Base-by-base conservation (phyloP, 1,140 invertebrate species). In the Rhyzopertha dominica region DNA sequence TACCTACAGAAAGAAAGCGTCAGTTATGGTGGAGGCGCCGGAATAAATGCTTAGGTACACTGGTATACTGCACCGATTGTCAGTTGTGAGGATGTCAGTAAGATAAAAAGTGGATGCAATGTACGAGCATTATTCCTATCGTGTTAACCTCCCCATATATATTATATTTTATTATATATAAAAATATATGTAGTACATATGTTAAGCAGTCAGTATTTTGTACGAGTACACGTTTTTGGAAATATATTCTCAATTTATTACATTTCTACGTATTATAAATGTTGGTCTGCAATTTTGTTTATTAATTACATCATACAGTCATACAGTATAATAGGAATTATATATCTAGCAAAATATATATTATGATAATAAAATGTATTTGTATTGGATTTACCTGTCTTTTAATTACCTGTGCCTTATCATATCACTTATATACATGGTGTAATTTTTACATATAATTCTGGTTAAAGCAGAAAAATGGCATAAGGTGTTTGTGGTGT, bases 321-420 rank as follows among this genome's bases (percentile, higher is more conserved):
- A 54, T 65, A 60, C 62, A 59, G 65, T 54, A 61, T 62, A 61
- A 61, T 63, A 65, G 58, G 58, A 56, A 63, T 64, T 65, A 66
- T 65, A 61, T 61, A 65, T 63, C 61, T 65, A 63, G 61, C 60
- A 54, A 65, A 67, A 63, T 61, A 62, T 66, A 64, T 62, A 61
- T 62, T 63, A 63, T 59, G 58, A 65, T 63, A 67, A 65, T 65
- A 65, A 67, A 65, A 60, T 62, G 63, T 65, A 67, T 67, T 67
- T 67, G 63, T 67, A 67, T 63, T 65, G 63, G 53, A 59, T n/a
- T 25, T 34, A n/a, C n/a, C n/a, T 48, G 7, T 47, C 28, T 45
- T 28, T 49, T 42, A n/a, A n/a, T n/a, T n/a, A n/a, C n/a, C n/a
- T n/a, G n/a, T n/a, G n/a, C n/a, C n/a, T n/a, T n/a, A n/a, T n/a